phyloP scores from a whole-genome alignment of 2,113 vertebrate genomes.

The Nannobrachium achirus region DNA sequence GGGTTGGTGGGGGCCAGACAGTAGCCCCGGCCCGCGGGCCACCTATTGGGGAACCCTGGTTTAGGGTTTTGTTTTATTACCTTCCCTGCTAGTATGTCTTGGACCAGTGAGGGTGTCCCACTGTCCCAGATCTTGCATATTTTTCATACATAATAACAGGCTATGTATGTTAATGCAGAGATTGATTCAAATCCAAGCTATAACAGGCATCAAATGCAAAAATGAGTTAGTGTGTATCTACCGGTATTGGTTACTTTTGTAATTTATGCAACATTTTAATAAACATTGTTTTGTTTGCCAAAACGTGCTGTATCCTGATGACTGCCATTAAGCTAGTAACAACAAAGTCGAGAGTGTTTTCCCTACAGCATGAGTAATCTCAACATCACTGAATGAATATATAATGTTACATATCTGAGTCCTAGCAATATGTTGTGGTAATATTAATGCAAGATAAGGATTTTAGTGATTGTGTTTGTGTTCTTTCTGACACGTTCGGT shows the following conservation, averaged over 20 bases:
- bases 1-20: too few relatives aligned
- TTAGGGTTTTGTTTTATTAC: conserved; percentile 2
- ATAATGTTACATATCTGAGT: conserved; percentile 10
- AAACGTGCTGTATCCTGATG: background rate
- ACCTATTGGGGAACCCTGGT: too few relatives aligned
- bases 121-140: conserved; percentile 24
- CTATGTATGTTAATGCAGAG: conserved; percentile 18
- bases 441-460: conserved; percentile 30
- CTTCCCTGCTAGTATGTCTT: conserved; percentile 8
- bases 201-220: background rate
- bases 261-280: background rate
- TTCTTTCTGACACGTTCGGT: conserved; percentile 4
- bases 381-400: background rate
- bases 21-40: too few relatives aligned
- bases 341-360: background rate
- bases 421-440: conserved; percentile 24
- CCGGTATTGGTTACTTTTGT: background rate
- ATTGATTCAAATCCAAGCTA: background rate
- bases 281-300: background rate
- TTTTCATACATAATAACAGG: conserved; percentile 9
- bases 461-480: conserved; percentile 21
- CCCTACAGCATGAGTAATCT: background rate
- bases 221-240: background rate
- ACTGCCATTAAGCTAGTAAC: background rate
- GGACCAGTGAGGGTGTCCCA: conserved; percentile 21